phyloP scores from a whole-genome alignment of 2,113 vertebrate genomes.

The Ptychochromis oligacanthus region DNA sequence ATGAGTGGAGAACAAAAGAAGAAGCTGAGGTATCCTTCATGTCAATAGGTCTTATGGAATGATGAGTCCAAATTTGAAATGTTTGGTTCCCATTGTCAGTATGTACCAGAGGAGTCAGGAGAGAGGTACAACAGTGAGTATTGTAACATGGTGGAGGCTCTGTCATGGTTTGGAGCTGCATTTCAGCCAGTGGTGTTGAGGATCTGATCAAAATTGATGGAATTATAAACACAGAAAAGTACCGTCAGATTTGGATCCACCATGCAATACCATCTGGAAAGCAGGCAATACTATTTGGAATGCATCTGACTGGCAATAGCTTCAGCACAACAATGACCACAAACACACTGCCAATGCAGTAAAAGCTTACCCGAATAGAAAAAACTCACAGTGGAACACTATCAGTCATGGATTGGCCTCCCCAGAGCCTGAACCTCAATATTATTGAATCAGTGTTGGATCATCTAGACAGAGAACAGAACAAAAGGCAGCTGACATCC shows the following conservation, averaged over 20 bases:
- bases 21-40: too few species aligned
- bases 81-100: too few species aligned
- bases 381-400: not conserved
- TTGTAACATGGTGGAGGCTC: not conserved
- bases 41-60: too few species aligned
- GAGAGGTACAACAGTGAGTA: too few species aligned
- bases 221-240: not conserved
- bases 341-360: not conserved
- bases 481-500: not conserved
- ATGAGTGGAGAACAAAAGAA: too few species aligned
- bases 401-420: not conserved
- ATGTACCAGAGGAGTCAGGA: too few species aligned
- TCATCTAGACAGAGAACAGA: not conserved
- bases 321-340: not conserved
- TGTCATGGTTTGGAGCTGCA: not conserved
- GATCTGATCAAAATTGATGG: not conserved
- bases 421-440: not conserved
- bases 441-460: not conserved
- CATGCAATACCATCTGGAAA: too few species aligned
- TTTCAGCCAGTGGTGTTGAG: not conserved
- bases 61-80: too few species aligned
- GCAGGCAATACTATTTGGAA: too few species aligned
- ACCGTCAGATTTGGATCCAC: not conserved
- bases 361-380: not conserved
- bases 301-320: too few species aligned